Conservation (phyloP, 2,797 vertebrate genomes). For the Takifugu rubripes region DNA sequence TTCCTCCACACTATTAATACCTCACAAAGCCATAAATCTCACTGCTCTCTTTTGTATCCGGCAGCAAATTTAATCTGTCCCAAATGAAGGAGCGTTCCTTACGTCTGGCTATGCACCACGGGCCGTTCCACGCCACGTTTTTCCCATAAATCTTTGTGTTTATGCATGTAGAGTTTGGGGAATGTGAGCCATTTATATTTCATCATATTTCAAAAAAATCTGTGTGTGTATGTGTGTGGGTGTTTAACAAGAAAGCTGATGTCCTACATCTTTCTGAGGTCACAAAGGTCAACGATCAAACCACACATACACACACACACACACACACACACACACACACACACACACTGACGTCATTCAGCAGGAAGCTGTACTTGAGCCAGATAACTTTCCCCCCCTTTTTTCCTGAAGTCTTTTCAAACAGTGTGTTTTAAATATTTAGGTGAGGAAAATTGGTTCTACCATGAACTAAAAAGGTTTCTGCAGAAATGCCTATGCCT, state of each 20-base stretch:
- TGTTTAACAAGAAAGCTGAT: not conserved
- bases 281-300: not conserved
- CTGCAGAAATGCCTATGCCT: not conserved
- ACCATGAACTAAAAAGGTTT: too few species aligned
- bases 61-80: not conserved
- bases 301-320: not conserved
- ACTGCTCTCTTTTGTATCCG: not conserved
- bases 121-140: conserved; percentile 9
- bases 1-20: not conserved
- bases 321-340: not conserved
- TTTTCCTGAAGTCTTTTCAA: not conserved
- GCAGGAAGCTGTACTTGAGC: conserved; percentile 4
- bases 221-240: conserved; percentile 6
- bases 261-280: too few species aligned
- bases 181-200: conserved; percentile 47
- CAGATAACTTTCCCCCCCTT: not conserved
- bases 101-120: not conserved
- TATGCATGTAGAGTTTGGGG: conserved; percentile 23
- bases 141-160: conserved; percentile 37
- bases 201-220: conserved; percentile 14
- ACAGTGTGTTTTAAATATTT: not conserved
- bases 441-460: too few species aligned
- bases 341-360: not conserved
- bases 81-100: not conserved
- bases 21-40: not conserved